These are phyloP conservation scores for Cerastis leucographa DNA, from an alignment of 2,888 invertebrate genomes.

Conservation along the genomic window DNA sequence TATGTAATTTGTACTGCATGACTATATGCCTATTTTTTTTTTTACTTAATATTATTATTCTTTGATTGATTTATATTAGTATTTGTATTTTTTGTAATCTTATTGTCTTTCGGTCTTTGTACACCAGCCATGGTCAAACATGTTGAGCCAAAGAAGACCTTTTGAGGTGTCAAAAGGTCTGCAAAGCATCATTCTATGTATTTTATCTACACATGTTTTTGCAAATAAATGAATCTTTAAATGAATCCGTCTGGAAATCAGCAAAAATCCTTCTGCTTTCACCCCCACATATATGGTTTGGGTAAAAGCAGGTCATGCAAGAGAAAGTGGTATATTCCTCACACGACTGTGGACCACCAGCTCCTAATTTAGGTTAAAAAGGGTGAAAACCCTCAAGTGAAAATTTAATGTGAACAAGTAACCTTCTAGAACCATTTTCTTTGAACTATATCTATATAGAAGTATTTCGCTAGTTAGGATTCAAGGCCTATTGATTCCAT, in stretches of 20 bases:
- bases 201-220: no score
- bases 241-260: not conserved
- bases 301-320: not conserved
- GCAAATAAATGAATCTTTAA: no score
- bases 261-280: not conserved
- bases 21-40: no score
- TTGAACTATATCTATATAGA: not conserved
- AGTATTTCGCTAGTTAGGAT: conserved; percentile 19
- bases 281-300: not conserved
- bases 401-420: not conserved
- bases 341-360: not conserved
- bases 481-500: conserved; percentile 50
- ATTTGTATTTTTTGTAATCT: no score
- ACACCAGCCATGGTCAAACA: no score
- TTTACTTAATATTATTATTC: no score
- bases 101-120: no score
- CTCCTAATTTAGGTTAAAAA: not conserved
- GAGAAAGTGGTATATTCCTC: not conserved
- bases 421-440: conserved; percentile 33
- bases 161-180: no score
- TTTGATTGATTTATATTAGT: no score
- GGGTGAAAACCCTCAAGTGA: not conserved
- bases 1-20: no score
- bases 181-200: no score
- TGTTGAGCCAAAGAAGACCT: no score